Conservation (phyloP, 2,888 invertebrate genomes). For the Saturnia japonica region DNA sequence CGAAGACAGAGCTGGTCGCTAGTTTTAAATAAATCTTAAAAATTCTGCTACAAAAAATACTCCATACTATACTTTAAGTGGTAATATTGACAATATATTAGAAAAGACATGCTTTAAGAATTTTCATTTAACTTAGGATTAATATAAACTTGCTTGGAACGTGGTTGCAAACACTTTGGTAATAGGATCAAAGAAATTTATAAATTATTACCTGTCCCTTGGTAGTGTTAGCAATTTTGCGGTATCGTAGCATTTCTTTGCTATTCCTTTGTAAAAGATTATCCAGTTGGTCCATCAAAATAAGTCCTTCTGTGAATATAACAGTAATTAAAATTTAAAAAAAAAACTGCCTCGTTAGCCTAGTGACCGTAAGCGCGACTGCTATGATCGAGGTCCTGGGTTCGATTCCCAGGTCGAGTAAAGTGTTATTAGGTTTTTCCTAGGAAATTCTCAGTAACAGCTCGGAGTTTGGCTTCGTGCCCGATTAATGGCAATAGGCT, state of each 20-base stretch:
- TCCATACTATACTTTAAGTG: no score
- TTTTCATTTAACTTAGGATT: background rate
- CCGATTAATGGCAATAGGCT: no score
- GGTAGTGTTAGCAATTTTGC: constrained; percentile 45
- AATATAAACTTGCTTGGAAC: background rate
- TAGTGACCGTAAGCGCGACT: no score
- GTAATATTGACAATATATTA: background rate
- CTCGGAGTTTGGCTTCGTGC: no score
- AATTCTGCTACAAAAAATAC: no score
- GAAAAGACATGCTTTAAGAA: no score
- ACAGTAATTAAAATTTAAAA: background rate
- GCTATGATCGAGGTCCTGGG: no score
- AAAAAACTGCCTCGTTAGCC: background rate
- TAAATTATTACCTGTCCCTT: constrained; percentile 57
- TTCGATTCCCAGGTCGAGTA: no score
- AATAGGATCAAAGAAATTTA: background rate
- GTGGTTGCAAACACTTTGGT: background rate
- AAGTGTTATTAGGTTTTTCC: no score
- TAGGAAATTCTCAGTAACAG: no score
- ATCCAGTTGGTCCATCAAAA: constrained; percentile 58
- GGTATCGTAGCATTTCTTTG: constrained; percentile 49
- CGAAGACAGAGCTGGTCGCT: no score
- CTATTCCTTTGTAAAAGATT: constrained; percentile 54
- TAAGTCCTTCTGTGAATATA: constrained; percentile 46
- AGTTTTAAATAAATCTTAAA: no score